These are phyloP conservation scores for Sinosuthora webbiana DNA, from an alignment of 2,113 vertebrate genomes.

Conservation along the genomic window DNA sequence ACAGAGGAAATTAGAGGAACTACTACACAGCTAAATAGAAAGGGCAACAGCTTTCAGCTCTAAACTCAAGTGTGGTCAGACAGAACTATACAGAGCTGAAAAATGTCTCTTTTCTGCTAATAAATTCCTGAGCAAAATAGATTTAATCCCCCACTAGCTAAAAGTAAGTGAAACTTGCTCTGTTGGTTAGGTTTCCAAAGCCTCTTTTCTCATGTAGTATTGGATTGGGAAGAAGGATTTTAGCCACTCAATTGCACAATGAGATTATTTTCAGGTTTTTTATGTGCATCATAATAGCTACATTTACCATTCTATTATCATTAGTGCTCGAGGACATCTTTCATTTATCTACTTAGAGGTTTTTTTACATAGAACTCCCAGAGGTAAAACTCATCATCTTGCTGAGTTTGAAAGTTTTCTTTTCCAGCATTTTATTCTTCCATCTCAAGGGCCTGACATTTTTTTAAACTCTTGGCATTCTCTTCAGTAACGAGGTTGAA, in stretches of 20 bases:
- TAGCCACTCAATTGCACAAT: neutral
- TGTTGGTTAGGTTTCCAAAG: neutral
- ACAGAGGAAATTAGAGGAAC: neutral
- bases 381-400: neutral
- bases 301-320: neutral
- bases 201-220: neutral
- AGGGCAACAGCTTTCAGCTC: neutral
- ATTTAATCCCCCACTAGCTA: neutral
- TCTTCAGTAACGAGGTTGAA: slow-evolving; percentile 33
- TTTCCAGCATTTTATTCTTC: neutral
- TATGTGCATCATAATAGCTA: neutral
- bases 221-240: neutral
- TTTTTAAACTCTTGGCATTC: slow-evolving; percentile 46
- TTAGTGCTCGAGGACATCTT: neutral
- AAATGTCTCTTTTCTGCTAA: neutral
- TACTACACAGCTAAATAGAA: neutral
- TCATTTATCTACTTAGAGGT: neutral
- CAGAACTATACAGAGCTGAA: neutral
- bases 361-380: neutral
- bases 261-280: neutral
- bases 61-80: neutral
- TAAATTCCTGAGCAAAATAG: neutral
- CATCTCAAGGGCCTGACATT: neutral
- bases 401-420: slow-evolving; percentile 39
- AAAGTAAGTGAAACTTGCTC: neutral